Percentiles rank a stretch among this genome's conserved stretches.
Evolutionary conservation across 2,888 invertebrate genomes (phyloP).

Genomic region (Boloria euphrosyne): DNA sequence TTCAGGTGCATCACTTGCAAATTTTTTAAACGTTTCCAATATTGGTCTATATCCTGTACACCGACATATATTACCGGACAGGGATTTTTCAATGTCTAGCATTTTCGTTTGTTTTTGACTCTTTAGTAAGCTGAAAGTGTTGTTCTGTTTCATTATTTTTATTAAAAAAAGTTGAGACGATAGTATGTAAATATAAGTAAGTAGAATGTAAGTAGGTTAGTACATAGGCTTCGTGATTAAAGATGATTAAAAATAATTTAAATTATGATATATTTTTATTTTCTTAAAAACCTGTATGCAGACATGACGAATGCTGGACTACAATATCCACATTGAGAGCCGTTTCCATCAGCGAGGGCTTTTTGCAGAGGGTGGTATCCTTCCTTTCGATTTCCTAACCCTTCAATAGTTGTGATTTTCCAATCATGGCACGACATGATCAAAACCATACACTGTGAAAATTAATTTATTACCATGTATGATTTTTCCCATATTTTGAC

Average conservation of each 20-base stretch:
- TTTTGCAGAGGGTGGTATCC: slow-evolving; percentile 86
- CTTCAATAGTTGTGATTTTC: slow-evolving; percentile 86
- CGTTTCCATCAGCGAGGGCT: slow-evolving; percentile 82
- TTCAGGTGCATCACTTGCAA: slow-evolving; percentile 81
- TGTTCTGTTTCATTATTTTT: too few species aligned
- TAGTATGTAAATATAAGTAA: too few species aligned
- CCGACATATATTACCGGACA: slow-evolving; percentile 88
- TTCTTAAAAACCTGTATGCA: slow-evolving; percentile 83
- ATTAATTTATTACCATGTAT: slow-evolving; percentile 25
- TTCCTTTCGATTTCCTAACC: slow-evolving; percentile 82
- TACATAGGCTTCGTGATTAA: too few species aligned
- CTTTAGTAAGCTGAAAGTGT: slow-evolving; percentile 50
- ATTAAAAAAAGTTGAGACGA: too few species aligned
- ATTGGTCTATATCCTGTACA: slow-evolving; percentile 91
- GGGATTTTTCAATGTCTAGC: slow-evolving; percentile 86
- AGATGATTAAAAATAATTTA: not conserved
- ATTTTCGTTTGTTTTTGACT: slow-evolving; percentile 70
- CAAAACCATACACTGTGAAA: slow-evolving; percentile 82
- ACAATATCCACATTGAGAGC: slow-evolving; percentile 88
- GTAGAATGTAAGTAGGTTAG: too few species aligned
- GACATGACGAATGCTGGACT: slow-evolving; percentile 88
- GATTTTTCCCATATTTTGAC: slow-evolving; percentile 12
- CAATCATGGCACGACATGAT: slow-evolving; percentile 84
- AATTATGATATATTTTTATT: not conserved
- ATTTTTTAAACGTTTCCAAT: slow-evolving; percentile 87